These are phyloP conservation scores for Thera obeliscata DNA, from an alignment of 2,888 invertebrate genomes.

Conservation along the genomic window DNA sequence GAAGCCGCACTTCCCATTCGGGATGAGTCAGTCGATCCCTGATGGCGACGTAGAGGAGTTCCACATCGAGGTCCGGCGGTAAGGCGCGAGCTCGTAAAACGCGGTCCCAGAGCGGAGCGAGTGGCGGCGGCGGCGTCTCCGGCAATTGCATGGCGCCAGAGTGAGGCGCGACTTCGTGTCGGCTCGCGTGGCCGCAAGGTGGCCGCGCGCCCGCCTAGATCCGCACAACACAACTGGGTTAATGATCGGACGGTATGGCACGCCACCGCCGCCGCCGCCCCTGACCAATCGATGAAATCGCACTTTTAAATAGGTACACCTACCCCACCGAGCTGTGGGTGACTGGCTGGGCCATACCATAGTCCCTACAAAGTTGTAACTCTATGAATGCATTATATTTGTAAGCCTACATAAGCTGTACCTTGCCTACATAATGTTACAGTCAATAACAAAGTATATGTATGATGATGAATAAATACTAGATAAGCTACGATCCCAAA, in stretches of 20 bases:
- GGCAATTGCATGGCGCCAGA: conserved; percentile 77
- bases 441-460: too few species aligned
- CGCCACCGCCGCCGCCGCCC: conserved; percentile 67
- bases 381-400: too few species aligned
- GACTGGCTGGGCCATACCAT: conserved; percentile 1
- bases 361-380: conserved; percentile 7
- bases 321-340: conserved; percentile 24
- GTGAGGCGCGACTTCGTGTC: conserved; percentile 48
- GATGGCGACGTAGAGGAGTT: conserved; percentile 88
- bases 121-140: conserved; percentile 78
- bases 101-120: conserved; percentile 93
- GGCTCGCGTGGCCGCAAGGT: conserved; percentile 73
- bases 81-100: conserved; percentile 89
- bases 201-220: conserved; percentile 77
- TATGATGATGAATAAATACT: too few species aligned
- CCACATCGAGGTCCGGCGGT: conserved; percentile 87
- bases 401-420: too few species aligned
- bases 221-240: conserved; percentile 82
- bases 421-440: too few species aligned
- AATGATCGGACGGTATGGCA: conserved; percentile 81
- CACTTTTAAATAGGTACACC: conserved; percentile 40
- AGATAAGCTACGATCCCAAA: too few species aligned
- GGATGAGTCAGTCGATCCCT: conserved; percentile 89
- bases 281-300: conserved; percentile 80
- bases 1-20: conserved; percentile 93